Percentiles rank a stretch among this genome's conserved stretches.
These are phyloP conservation scores for Aegithalos caudatus DNA, from an alignment of 2,113 vertebrate species.

Conservation along the genomic window DNA sequence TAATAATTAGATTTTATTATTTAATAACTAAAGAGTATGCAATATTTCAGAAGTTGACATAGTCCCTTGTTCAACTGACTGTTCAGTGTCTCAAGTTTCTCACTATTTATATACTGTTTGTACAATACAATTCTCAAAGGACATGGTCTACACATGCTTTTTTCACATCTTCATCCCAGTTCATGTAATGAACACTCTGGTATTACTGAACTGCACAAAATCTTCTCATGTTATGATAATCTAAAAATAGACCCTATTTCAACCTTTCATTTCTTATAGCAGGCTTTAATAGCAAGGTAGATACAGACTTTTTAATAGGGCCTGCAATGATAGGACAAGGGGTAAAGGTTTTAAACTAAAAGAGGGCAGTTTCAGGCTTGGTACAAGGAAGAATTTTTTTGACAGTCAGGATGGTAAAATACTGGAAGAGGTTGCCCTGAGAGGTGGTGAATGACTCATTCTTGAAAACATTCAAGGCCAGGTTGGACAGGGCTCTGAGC, in stretches of 20 bases:
- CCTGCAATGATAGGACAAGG: neutral
- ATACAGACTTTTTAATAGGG: neutral
- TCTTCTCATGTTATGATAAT: neutral
- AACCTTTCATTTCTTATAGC: neutral
- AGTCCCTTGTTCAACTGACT: neutral
- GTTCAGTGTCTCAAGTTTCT: neutral
- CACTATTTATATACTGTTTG: neutral
- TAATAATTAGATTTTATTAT: neutral
- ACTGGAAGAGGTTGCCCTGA: neutral
- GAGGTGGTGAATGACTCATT: no score
- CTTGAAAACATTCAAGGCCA: neutral
- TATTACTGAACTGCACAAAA: neutral
- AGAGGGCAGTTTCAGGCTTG: neutral
- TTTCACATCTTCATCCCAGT: neutral
- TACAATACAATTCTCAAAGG: neutral
- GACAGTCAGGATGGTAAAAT: neutral
- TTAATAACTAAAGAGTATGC: neutral
- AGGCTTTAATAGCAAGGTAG: neutral
- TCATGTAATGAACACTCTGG: neutral
- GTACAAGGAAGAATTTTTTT: neutral
- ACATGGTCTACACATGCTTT: neutral
- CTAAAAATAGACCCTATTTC: neutral
- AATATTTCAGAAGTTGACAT: neutral
- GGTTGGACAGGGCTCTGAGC: neutral
- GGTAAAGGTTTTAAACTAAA: neutral